Base-by-base conservation (phyloP, 2,113 vertebrate species). In the Periophthalmodon schlosseri region DNA sequence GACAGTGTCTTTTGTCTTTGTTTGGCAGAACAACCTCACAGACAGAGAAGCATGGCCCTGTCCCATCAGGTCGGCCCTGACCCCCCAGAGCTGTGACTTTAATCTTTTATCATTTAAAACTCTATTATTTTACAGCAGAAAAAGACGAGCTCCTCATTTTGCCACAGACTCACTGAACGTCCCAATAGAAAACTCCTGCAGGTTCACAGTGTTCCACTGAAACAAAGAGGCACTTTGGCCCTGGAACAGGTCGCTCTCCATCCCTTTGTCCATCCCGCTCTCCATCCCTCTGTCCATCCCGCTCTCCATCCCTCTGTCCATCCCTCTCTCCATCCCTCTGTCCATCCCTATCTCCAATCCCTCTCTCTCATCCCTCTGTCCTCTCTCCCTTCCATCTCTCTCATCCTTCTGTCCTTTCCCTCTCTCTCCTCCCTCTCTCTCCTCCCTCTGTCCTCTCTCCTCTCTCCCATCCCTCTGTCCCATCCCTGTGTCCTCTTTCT, bases 191-290 rank as follows among this genome's bases (percentile, higher is more conserved):
- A 68, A 71, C 83, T 79, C 69, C 68, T 69, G 78, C 81, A 85
- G 87, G 87, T 89, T 90, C 92, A 88, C 88, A 88, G 52, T 88
- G 81, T 89, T 92, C 90, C 81, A 81, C 78, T 87, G 79, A 92
- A 89, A 91, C 91, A 87, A 92, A 90, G 87, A 81, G 64, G 71
- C 73, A 85, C 83, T 91, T 87, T 86, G 87, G 87, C 82, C 80
- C 69, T 57, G 73, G 79, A 85, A 90, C 86, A 89, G 84, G 81
- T 86, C 77, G 69, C 86, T 85, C 75, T 79, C 73, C 78, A n/a
- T n/a, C n/a, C n/a, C n/a, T n/a, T n/a, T n/a, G n/a, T n/a, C n/a
- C n/a, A 5, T 83, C 70, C 69, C 57, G 52, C 50, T 46, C 64
- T 56, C 34, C 52, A 71, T 74, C 61, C 73, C 68, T 70, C 60